Evolutionary conservation across 2,113 vertebrate genomes (phyloP), one percentile per base, ranked within the genome.

Genomic region (Asarcornis scutulata): DNA sequence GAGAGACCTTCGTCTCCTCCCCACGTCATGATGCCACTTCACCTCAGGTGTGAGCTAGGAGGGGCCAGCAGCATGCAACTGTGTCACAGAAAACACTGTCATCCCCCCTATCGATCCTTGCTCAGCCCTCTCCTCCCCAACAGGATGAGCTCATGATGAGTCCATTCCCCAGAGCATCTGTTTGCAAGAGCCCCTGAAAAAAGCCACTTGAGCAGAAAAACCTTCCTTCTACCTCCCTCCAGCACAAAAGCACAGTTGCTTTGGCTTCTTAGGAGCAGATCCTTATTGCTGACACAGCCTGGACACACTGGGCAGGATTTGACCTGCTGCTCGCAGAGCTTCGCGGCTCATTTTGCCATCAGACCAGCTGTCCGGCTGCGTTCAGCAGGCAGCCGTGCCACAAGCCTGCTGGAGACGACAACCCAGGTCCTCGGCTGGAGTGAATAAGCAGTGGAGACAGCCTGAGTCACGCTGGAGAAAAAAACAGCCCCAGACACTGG

Each of bases 371-470:
- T 2, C 31, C 3, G 11, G 44, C 77, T 6, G 64, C 6, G 0
- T 17, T 29, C 29, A 44, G 89, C 63, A 18, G 48, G 78, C 60
- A 63, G 81, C 81, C 4, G 10, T 27, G 6, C 67, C 8, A 8
- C 0, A 32, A 87, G 53, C 18, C 66, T 3, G 90, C 83, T 79
- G 11, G 21, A 32, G 87, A 36, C 6, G 10, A 52, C 74, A 89
- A 84, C 93, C 42, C 36, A 0, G 59, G 59, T 71, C 79, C 76
- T 53, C 0, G 48, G 85, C 89, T n/a, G 89, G 94, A 91, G 91
- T 96, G 96, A 97, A 95, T 96, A 95, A 97, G 94, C 95, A 96
- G 93, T 89, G 67, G 48, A 91, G 63, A 46, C 78, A 88, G 85
- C 73, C 93, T 95, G 94, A 95, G 94, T 97, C 96, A 97, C 85